These are phyloP conservation scores for Leptopilina myrica DNA, from an alignment of 2,888 invertebrate genomes.

Conservation along the genomic window DNA sequence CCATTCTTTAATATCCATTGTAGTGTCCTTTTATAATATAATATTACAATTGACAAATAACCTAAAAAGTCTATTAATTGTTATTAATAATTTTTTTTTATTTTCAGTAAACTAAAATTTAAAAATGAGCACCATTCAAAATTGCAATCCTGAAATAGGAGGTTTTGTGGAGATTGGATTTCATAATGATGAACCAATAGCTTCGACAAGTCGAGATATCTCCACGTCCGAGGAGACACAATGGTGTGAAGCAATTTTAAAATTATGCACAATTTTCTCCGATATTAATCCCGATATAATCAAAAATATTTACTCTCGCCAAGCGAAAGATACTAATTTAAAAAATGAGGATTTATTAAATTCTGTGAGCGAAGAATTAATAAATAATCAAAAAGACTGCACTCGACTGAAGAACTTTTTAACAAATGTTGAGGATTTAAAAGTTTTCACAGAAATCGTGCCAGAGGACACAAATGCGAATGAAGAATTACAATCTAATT, in stretches of 20 bases:
- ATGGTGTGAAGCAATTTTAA: background rate
- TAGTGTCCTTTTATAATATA: too few relatives aligned
- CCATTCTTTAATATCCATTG: too few relatives aligned
- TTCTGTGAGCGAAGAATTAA: background rate
- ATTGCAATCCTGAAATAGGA: too few relatives aligned
- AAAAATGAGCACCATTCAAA: too few relatives aligned
- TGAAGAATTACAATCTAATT: conserved; percentile 74
- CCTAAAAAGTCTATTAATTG: too few relatives aligned
- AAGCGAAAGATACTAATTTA: background rate
- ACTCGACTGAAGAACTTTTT: background rate
- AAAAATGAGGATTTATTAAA: background rate
- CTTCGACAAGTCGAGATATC: background rate
- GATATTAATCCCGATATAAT: background rate
- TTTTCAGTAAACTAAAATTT: too few relatives aligned
- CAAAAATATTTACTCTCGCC: background rate
- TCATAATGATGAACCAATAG: background rate
- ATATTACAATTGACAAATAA: too few relatives aligned
- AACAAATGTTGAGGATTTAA: background rate
- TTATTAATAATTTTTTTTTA: too few relatives aligned
- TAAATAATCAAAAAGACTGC: background rate
- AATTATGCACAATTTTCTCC: background rate
- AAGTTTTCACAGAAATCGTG: background rate
- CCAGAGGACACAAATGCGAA: background rate
- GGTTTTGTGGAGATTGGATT: too few relatives aligned
- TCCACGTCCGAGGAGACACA: background rate